Conservation (phyloP, 2,113 vertebrate genomes). For the Muntiacus reevesi region DNA sequence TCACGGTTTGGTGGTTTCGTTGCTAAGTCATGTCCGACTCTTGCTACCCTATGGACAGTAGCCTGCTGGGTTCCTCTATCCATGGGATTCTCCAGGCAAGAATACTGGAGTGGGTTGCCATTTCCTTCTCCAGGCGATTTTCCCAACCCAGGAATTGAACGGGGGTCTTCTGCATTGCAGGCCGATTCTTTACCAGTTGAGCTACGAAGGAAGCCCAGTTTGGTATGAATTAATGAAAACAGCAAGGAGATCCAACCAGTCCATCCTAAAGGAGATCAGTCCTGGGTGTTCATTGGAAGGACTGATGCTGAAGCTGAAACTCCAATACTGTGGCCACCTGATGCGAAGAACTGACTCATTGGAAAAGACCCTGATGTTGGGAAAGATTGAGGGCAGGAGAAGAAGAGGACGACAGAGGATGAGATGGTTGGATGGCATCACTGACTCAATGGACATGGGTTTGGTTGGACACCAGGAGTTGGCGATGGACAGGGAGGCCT, state of each 20-base stretch:
- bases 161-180: accelerated
- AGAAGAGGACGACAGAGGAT: too few relatives aligned
- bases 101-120: background rate
- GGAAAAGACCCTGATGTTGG: too few relatives aligned
- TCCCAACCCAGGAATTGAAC: background rate
- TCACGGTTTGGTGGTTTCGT: constrained; percentile 45
- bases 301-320: too few relatives aligned
- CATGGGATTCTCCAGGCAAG: background rate
- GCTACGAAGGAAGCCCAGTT: background rate
- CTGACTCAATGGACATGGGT: too few relatives aligned
- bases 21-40: accelerated
- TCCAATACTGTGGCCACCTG: too few relatives aligned
- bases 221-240: constrained; percentile 72
- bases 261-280: too few relatives aligned
- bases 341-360: too few relatives aligned
- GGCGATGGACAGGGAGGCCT: too few relatives aligned
- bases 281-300: too few relatives aligned
- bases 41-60: background rate
- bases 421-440: too few relatives aligned
- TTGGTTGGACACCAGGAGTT: too few relatives aligned
- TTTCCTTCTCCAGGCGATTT: background rate
- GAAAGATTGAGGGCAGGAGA: too few relatives aligned
- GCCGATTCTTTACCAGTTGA: background rate
- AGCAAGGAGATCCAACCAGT: background rate
- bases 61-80: background rate